A percentile compares a stretch with the other conserved stretches of the same genome.
Evolutionary conservation across 2,113 vertebrate genomes (phyloP).

Genomic region (Podilymbus podiceps): DNA sequence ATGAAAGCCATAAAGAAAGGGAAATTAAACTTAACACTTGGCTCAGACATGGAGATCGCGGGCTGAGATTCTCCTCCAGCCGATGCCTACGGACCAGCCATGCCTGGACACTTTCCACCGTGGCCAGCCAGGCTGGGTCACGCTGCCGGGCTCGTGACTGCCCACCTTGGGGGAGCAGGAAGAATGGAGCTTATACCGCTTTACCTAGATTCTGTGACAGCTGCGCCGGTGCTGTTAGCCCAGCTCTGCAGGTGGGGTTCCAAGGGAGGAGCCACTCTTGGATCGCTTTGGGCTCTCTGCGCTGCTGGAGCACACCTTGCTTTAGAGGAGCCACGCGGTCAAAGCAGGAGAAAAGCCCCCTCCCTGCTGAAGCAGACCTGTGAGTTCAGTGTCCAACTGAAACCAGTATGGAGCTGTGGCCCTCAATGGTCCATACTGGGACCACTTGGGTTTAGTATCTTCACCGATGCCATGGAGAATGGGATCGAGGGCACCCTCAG

Average conservation of each 20-base stretch:
- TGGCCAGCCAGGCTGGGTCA: fast-evolving
- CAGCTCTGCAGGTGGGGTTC: not conserved
- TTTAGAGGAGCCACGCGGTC: not conserved
- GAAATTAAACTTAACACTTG: not conserved
- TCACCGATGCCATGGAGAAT: not conserved
- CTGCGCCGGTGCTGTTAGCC: not conserved
- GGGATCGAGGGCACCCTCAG: not conserved
- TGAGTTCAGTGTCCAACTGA: not conserved
- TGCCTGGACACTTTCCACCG: not conserved
- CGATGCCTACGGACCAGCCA: not conserved
- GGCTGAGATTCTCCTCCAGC: not conserved
- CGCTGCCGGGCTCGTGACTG: not conserved
- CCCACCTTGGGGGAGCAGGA: not conserved
- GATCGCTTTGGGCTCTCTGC: not conserved
- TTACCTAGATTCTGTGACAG: not conserved
- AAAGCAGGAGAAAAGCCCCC: not conserved
- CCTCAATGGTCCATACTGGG: not conserved
- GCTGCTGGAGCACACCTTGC: not conserved
- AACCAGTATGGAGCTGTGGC: not conserved
- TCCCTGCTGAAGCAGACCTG: not conserved
- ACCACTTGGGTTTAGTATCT: not conserved
- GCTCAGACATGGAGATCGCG: not conserved
- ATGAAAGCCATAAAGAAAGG: not conserved
- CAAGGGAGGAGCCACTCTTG: not conserved
- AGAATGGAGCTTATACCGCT: not conserved